phyloP scores from a whole-genome alignment of 2,113 vertebrate species.

The Istiophorus platypterus region DNA sequence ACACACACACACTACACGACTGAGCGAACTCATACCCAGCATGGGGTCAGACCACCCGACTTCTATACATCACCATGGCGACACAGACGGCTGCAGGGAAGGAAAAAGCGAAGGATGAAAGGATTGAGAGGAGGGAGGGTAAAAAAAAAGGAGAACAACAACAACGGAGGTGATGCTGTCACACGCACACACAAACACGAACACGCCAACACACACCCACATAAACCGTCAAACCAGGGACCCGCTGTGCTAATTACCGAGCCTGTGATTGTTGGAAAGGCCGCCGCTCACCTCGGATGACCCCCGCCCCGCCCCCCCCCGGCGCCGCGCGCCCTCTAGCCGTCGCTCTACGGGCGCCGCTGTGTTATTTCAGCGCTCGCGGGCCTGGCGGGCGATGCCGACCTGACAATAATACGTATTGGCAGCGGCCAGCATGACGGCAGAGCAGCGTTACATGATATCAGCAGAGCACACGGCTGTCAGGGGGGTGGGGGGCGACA shows the following conservation, averaged over 20 bases:
- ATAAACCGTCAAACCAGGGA: neutral
- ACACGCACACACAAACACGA: neutral
- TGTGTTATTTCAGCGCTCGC: slow-evolving; percentile 60
- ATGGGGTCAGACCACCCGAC: slow-evolving; percentile 28
- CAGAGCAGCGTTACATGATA: slow-evolving; percentile 40
- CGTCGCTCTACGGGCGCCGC: slow-evolving; percentile 38
- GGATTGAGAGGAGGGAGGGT: neutral
- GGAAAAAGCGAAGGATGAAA: slow-evolving; percentile 41
- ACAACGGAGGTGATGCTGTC: slow-evolving; percentile 25
- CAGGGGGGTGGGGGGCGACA: slow-evolving; percentile 3
- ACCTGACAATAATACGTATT: slow-evolving; percentile 65
- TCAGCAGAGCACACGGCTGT: slow-evolving; percentile 26
- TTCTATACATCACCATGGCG: slow-evolving; percentile 53
- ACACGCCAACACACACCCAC: slow-evolving; percentile 11
- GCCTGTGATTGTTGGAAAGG: slow-evolving; percentile 38
- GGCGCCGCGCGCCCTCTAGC: slow-evolving; percentile 11
- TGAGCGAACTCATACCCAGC: slow-evolving; percentile 28
- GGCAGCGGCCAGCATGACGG: slow-evolving; percentile 65
- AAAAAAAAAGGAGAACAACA: slow-evolving; percentile 20
- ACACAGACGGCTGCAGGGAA: slow-evolving; percentile 12
- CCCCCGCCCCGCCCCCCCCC: slow-evolving; percentile 7
- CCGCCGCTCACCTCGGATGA: slow-evolving; percentile 33
- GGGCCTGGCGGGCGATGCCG: slow-evolving; percentile 57
- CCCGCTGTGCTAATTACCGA: slow-evolving; percentile 53
- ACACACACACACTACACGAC: neutral